phyloP scores from a whole-genome alignment of 1,140 invertebrate genomes.

The Hycleus cichorii region DNA sequence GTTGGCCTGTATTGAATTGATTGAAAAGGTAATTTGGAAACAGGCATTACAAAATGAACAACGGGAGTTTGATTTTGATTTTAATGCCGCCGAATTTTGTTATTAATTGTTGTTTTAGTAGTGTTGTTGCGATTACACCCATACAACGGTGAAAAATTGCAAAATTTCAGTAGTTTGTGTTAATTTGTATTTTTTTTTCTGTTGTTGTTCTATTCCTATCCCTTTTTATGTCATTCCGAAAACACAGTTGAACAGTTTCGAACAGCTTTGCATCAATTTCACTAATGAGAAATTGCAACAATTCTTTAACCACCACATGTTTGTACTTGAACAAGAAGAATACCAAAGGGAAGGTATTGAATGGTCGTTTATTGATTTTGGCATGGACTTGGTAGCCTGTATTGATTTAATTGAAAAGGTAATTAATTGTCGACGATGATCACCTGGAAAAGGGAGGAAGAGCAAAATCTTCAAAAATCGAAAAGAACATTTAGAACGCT shows the following conservation, averaged over 20 bases:
- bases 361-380: slow-evolving; percentile 96
- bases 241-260: slow-evolving; percentile 91
- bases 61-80: neutral
- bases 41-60: neutral
- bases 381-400: slow-evolving; percentile 94
- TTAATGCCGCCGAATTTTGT: slow-evolving; percentile 2
- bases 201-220: neutral
- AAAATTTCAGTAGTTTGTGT: neutral
- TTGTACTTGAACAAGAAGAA: slow-evolving; percentile 95
- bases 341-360: slow-evolving; percentile 93
- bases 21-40: slow-evolving; percentile 78
- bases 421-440: slow-evolving; percentile 26
- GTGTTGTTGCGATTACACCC: slow-evolving; percentile 15
- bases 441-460: too few species aligned
- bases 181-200: neutral
- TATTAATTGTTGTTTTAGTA: slow-evolving; percentile 4
- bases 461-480: too few species aligned
- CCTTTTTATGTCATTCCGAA: slow-evolving; percentile 22
- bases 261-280: slow-evolving; percentile 98
- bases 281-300: slow-evolving; percentile 96
- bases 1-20: slow-evolving; percentile 90
- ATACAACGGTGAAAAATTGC: slow-evolving; percentile 9
- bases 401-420: slow-evolving; percentile 98
- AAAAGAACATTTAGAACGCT: too few species aligned
- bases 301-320: slow-evolving; percentile 99